Base-by-base conservation (phyloP, 2,113 vertebrate genomes). In the Spea bombifrons region DNA sequence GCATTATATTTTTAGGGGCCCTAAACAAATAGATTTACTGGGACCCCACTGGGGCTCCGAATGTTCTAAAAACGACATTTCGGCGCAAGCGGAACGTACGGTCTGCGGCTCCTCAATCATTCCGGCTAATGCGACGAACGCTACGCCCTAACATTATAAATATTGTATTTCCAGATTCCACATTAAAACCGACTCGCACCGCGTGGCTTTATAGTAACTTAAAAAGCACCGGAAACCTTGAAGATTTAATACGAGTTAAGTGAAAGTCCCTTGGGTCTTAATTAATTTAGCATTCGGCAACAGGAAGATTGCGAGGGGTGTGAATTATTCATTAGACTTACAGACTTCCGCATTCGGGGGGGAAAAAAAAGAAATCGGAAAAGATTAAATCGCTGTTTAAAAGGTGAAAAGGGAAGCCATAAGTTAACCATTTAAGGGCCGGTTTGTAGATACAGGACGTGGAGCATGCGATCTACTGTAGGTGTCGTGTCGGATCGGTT, bases 281-380 rank as follows among this genome's bases (percentile, higher is more conserved):
- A 89, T 89, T 89, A 90, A 87, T 90, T 88, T 89, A 85, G 85
- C 86, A 87, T 87, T 88, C 86, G 85, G 87, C 82, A 82, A 88
- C 83, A 86, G 89, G 86, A 89, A 88, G 85, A 83, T 85, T 88
- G 88, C 88, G 88, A 86, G 85, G 5, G 0, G 83, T 84, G 85
- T 89, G 89, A 90, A 90, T 90, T 89, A 89, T 90, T 90, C 88
- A 89, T 89, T 84, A 88, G 86, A 89, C 86, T 86, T 88, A 88
- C 83, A 89, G 86, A 83, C 84, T 84, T 82, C 83, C 85, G 85
- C 87, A 90, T 88, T 86, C 86, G 82, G 81, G n/a, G n/a, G n/a
- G n/a, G n/a, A n/a, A 85, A 88, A 89, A 30, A 30, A 30, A 30
- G 30, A 30, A 30, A 89, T 86, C 86, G 84, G 83, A 89, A 67